Evolutionary conservation across 2,888 invertebrate species (phyloP), one percentile per base, ranked within the genome.

Genomic region (Drosophila kuntzei): DNA sequence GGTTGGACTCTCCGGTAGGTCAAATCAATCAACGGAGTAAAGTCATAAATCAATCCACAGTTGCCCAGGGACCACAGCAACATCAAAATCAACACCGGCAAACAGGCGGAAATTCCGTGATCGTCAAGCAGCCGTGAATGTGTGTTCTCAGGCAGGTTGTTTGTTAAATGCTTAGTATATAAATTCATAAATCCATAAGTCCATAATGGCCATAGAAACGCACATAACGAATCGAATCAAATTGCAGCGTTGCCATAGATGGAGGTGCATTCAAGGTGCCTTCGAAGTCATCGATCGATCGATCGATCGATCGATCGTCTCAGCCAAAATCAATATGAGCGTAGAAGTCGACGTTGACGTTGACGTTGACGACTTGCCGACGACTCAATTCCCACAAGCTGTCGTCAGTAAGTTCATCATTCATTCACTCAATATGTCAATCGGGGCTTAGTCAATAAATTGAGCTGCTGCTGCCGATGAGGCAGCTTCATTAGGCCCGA

Each of bases 371-470:
- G 64, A 50, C 36, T 47, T 29, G 65, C 22, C 67, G 44, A 69
- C 76, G 67, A 74, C 71, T 80, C 66, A 77, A 85, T 85, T 85
- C 84, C 88, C 84, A 85, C 88, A 63, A 69, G 67, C 69, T 83
- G 84, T 80, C 75, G 70, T 53, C 71, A 61, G 71, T 58, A 65
- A 53, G 76, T 76, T 69, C 87, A 84, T 74, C 90, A 83, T 75
- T 85, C 87, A 83, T 75, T 79, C 76, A 87, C 85, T 90, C 89
- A 88, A 88, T 86, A 78, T 32, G 57, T 55, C 62, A 55, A 44
- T 27, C 25, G 46, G 12, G 12, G 62, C 57, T 83, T 77, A 87
- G 89, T 90, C 89, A 88, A 88, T 86, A 89, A 86, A 88, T 86
- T 88, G 80, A 71, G 69, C 66, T 69, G 66, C 16, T 58, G 79